These are phyloP conservation scores for Drosophila subpulchrella DNA, from an alignment of 1,140 invertebrate species.

Conservation along the genomic window DNA sequence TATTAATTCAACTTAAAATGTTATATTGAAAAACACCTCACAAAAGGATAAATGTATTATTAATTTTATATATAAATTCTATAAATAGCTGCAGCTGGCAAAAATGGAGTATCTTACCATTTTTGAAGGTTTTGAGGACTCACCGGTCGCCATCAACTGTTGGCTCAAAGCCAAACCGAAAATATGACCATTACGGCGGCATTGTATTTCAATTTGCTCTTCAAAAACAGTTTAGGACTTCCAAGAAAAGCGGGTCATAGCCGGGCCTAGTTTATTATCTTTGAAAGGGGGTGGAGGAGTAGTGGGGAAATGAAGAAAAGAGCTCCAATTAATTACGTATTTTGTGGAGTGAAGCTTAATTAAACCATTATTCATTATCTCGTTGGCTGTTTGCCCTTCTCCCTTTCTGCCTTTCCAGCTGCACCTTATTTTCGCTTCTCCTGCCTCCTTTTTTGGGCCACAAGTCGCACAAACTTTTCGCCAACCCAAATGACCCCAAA, in stretches of 20 bases:
- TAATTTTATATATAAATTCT: too few relatives aligned
- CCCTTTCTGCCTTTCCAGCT: constrained; percentile 10
- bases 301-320: constrained; percentile 6
- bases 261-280: constrained; percentile 35
- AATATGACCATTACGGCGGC: constrained; percentile 29
- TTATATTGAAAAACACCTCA: too few relatives aligned
- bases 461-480: constrained; percentile 52
- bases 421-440: constrained; percentile 41
- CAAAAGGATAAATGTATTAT: too few relatives aligned
- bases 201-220: constrained; percentile 56
- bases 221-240: constrained; percentile 26
- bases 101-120: not conserved
- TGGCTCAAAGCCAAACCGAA: constrained; percentile 37
- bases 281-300: not conserved
- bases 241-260: constrained; percentile 24
- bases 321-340: constrained; percentile 75
- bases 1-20: too few relatives aligned
- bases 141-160: not conserved
- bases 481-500: constrained; percentile 27
- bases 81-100: not conserved
- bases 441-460: constrained; percentile 8
- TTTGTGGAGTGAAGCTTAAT: constrained; percentile 73
- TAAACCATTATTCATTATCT: constrained; percentile 83
- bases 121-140: not conserved
- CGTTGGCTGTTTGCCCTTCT: constrained; percentile 10